phyloP scores from a whole-genome alignment of 2,888 invertebrate species.

The Crepidodera aurea region DNA sequence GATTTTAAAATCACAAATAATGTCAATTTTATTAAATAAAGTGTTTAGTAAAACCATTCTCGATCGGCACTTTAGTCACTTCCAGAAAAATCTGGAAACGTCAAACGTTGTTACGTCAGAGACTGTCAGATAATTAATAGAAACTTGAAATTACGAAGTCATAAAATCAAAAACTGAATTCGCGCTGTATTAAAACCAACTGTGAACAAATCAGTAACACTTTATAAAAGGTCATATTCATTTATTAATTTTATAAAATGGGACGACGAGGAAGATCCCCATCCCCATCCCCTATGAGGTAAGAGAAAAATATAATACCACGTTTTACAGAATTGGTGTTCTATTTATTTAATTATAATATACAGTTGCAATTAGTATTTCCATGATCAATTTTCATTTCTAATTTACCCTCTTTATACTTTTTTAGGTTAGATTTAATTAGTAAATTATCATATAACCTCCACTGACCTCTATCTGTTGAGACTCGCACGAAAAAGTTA shows the following conservation, averaged over 20 bases:
- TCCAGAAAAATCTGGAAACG: not conserved
- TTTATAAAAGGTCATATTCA: not conserved
- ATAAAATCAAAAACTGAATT: not conserved
- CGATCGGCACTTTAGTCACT: not conserved
- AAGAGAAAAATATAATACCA: not conserved
- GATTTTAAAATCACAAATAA: too few relatives aligned
- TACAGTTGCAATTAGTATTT: not conserved
- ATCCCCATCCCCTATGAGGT: not conserved
- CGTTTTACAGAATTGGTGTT: not conserved
- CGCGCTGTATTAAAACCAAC: not conserved
- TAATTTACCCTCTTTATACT: too few relatives aligned
- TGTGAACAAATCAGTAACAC: not conserved
- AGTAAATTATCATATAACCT: too few relatives aligned
- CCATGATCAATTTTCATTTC: not conserved
- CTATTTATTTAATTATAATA: not conserved
- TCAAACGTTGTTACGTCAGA: not conserved
- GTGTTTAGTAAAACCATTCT: not conserved
- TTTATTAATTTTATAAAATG: not conserved
- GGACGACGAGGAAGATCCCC: constrained; percentile 1
- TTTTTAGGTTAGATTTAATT: too few relatives aligned
- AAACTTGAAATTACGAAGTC: not conserved
- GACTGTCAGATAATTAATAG: not conserved
- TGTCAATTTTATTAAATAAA: too few relatives aligned
- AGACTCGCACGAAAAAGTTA: too few relatives aligned
- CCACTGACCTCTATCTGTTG: too few relatives aligned